Base-by-base conservation (phyloP, 2,797 vertebrate genomes). In the Avahi laniger region DNA sequence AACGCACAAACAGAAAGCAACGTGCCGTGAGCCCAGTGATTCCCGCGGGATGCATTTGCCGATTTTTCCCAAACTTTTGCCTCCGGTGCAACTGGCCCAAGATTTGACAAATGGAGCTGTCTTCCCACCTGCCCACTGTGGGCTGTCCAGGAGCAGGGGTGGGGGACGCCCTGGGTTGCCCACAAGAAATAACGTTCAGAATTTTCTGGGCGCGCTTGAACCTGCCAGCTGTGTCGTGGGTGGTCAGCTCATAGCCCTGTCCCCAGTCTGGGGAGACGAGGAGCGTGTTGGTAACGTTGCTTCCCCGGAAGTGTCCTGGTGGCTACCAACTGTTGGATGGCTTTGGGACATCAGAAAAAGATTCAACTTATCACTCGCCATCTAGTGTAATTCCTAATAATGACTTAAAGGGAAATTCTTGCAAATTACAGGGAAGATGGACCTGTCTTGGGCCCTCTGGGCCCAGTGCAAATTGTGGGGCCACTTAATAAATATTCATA, bases 1-100 rank as follows among this genome's bases (percentile, higher is more conserved):
- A 1, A 2, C 3, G 5, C 3, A 15, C 30, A 48, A 30, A 35
- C 4, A 26, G 0, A 5, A 82, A 11, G 8, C 2, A 4, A 30
- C 18, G 7, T 6, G 18, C 18, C 10, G 1, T 0, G 15, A 4
- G 20, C 20, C 9, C 30, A 4, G 0, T 2, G 7, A 3, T 12
- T 12, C 22, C 12, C 54, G 1, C 5, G 0, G 9, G 33, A 3
- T 0, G 0, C 50, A 1, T 1, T 5, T 0, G 2, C 7, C 8
- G 35, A 3, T 1, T 28, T 28, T 6, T 2, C 12, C 48, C 1
- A 12, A 20, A 2, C 9, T 15, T 57, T 35, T 0, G 0, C 2
- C 1, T n/a, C 43, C 12, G 24, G 22, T 1, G 20, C 57, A 0
- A 0, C 18, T 14, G 3, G 4, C 4, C 33, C 10, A 0, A 2